phyloP scores from a whole-genome alignment of 2,888 invertebrate species.

The Oscheius sp. region DNA sequence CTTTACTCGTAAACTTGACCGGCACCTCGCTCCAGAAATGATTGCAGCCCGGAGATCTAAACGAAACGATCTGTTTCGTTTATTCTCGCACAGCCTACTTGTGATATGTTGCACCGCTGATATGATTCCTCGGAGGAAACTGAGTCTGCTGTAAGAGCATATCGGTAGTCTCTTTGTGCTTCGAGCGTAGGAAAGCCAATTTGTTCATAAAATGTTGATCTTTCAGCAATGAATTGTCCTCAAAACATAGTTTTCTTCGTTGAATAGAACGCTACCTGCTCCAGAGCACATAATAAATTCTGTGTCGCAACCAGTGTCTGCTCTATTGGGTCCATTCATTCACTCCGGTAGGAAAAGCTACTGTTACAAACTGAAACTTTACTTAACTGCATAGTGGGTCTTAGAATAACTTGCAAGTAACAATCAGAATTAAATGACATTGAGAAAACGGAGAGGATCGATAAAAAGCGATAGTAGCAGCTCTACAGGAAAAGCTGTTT shows the following conservation, averaged over 20 bases:
- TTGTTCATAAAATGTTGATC: conserved; percentile 27
- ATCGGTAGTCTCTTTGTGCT: conserved; percentile 37
- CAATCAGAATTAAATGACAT: too few relatives aligned
- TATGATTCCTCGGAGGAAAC: not conserved
- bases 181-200: conserved; percentile 21
- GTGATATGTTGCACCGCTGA: conserved; percentile 29
- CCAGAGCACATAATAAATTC: conserved; percentile 38
- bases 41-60: conserved; percentile 33
- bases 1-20: not conserved
- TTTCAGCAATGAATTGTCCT: conserved; percentile 28
- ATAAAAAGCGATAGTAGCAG: too few relatives aligned
- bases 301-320: conserved; percentile 37
- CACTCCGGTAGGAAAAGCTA: not conserved
- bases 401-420: too few relatives aligned
- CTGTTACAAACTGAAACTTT: not conserved
- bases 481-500: not conserved
- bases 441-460: too few relatives aligned
- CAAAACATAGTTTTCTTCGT: not conserved
- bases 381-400: too few relatives aligned
- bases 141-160: not conserved
- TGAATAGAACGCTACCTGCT: conserved; percentile 23
- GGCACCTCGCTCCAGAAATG: conserved; percentile 34
- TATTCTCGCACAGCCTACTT: not conserved
- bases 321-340: conserved; percentile 36
- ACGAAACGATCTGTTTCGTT: not conserved